Evolutionary conservation across 2,888 invertebrate species (phyloP).

Genomic region (Lydus trimaculatus): DNA sequence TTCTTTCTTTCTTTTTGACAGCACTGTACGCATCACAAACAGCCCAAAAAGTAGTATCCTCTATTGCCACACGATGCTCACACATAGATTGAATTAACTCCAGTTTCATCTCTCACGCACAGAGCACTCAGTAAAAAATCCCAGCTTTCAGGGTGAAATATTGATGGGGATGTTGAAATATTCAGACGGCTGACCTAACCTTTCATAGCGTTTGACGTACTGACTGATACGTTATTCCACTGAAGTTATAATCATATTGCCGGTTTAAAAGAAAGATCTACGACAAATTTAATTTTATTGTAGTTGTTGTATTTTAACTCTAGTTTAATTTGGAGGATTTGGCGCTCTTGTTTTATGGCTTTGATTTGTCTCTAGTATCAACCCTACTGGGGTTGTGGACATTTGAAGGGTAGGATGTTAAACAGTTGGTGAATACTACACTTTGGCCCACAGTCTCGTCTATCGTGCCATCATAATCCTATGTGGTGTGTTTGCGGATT

Average conservation of each 20-base stretch:
- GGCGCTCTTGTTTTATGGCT: not conserved
- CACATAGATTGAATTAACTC: constrained; percentile 53
- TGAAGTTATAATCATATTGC: constrained; percentile 24
- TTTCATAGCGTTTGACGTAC: constrained; percentile 38
- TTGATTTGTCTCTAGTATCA: not conserved
- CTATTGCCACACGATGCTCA: constrained; percentile 44
- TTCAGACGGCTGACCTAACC: constrained; percentile 54
- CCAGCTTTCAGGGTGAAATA: constrained; percentile 51
- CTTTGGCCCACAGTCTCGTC: constrained; percentile 17
- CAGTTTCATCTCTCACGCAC: constrained; percentile 46
- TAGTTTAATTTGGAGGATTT: not conserved
- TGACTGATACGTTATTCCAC: constrained; percentile 22
- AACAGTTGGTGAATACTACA: not conserved
- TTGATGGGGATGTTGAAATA: constrained; percentile 54
- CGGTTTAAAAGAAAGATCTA: not conserved
- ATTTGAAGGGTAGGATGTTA: not conserved
- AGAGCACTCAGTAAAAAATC: constrained; percentile 45
- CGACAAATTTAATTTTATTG: not conserved
- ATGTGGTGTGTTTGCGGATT: constrained; percentile 53
- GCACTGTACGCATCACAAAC: constrained; percentile 48
- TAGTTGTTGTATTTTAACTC: not conserved
- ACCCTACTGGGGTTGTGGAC: not conserved
- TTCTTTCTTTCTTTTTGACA: too few species aligned
- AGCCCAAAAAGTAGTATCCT: constrained; percentile 47
- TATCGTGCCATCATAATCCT: constrained; percentile 40